phyloP scores from a whole-genome alignment of 2,888 invertebrate species.

The Coronaproctus castanopsis region DNA sequence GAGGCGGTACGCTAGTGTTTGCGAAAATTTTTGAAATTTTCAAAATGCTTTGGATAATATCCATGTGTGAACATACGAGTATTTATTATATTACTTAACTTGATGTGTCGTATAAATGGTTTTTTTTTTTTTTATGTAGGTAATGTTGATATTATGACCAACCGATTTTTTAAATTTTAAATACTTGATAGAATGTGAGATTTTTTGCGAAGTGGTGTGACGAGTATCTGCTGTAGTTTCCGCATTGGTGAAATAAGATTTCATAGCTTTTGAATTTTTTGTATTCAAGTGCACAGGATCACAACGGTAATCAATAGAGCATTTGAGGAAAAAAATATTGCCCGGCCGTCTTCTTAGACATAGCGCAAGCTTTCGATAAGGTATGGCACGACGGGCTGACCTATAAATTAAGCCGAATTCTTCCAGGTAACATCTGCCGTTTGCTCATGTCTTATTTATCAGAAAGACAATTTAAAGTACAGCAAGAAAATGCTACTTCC shows the following conservation, averaged over 20 bases:
- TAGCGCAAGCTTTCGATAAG: no score
- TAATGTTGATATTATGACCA: neutral
- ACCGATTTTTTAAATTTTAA: neutral
- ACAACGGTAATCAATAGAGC: no score
- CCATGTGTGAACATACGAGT: neutral
- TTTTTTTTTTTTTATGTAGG: neutral
- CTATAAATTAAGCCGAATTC: no score
- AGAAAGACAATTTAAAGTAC: no score
- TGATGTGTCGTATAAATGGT: neutral
- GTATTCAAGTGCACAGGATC: no score
- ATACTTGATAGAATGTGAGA: neutral
- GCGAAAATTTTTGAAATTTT: neutral
- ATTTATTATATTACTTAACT: neutral
- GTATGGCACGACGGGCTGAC: no score
- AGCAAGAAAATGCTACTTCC: no score
- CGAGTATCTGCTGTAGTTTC: neutral
- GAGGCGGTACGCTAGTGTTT: neutral
- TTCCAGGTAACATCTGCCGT: no score
- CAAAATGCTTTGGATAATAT: neutral
- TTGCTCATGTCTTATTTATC: no score
- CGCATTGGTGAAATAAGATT: neutral
- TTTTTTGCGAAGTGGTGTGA: neutral
- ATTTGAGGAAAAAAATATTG: no score
- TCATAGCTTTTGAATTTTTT: neutral
- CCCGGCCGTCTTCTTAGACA: no score